Evolutionary conservation across 1,140 invertebrate species (phyloP).

Genomic region (Pachyrhynchus sulphureomaculatus): DNA sequence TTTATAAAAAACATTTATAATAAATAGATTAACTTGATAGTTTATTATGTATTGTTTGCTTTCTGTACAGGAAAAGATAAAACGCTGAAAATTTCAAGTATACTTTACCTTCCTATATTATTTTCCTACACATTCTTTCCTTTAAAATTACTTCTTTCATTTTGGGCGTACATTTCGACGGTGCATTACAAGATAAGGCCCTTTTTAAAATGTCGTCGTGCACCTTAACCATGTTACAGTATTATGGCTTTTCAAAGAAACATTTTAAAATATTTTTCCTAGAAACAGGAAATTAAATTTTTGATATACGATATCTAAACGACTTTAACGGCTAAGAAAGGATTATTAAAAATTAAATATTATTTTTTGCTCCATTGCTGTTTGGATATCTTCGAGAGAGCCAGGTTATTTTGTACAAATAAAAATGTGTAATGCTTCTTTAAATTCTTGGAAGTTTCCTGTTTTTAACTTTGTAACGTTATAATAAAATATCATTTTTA

Average conservation of each 20-base stretch:
- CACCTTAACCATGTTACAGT: slow-evolving; percentile 23
- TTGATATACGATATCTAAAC: slow-evolving; percentile 34
- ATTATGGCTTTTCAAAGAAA: slow-evolving; percentile 33
- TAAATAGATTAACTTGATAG: too few species aligned
- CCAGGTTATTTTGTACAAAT: too few species aligned
- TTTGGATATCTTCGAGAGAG: too few species aligned
- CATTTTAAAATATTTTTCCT: slow-evolving; percentile 29
- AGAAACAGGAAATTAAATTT: slow-evolving; percentile 35
- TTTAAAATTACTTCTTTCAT: slow-evolving; percentile 2
- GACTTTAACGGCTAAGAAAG: slow-evolving; percentile 33
- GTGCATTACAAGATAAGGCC: slow-evolving; percentile 18
- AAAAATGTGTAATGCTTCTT: too few species aligned
- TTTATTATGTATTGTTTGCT: too few species aligned
- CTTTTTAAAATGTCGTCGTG: slow-evolving; percentile 24
- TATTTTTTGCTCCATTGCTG: slow-evolving; percentile 3
- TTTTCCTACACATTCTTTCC: not conserved
- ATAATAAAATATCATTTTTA: too few species aligned
- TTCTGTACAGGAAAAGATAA: too few species aligned
- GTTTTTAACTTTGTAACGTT: too few species aligned
- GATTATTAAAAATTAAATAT: slow-evolving; percentile 33
- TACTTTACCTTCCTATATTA: not conserved
- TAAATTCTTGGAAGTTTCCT: too few species aligned
- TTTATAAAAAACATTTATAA: too few species aligned
- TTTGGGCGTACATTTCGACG: slow-evolving; percentile 14
- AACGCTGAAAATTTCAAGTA: too few species aligned